These are phyloP conservation scores for Puffinus mauretanicus DNA, from an alignment of 2,113 vertebrate species.

Conservation along the genomic window DNA sequence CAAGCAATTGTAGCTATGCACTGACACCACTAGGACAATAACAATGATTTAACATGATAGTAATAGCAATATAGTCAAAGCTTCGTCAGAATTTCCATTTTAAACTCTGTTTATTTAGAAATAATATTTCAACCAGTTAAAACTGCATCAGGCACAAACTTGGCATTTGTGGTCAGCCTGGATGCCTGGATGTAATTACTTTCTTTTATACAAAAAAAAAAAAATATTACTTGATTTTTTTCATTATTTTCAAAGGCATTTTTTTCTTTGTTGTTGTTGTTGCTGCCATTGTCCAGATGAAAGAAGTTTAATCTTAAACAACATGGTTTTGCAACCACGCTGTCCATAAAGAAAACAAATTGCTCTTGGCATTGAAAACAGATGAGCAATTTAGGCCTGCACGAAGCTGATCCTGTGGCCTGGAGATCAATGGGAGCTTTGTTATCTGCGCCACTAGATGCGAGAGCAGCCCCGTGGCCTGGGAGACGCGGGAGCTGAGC, in stretches of 20 bases:
- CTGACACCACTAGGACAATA: slow-evolving; percentile 30
- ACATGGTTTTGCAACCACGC: slow-evolving; percentile 6
- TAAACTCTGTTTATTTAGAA: slow-evolving; percentile 62
- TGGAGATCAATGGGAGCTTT: slow-evolving; percentile 17
- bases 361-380: slow-evolving; percentile 37
- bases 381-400: slow-evolving; percentile 27
- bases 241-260: slow-evolving; percentile 39
- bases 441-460: not conserved
- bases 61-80: slow-evolving; percentile 20
- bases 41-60: slow-evolving; percentile 24
- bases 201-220: not conserved
- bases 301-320: slow-evolving; percentile 43
- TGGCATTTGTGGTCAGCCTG: slow-evolving; percentile 29
- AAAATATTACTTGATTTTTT: not conserved
- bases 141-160: slow-evolving; percentile 44
- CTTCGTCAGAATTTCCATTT: slow-evolving; percentile 57
- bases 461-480: accelerated
- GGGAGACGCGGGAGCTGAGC: not conserved
- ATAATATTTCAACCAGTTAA: slow-evolving; percentile 57
- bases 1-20: not conserved
- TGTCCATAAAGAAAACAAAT: slow-evolving; percentile 47
- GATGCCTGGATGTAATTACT: slow-evolving; percentile 56
- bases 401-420: not conserved
- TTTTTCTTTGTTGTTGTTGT: not conserved
- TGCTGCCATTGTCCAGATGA: slow-evolving; percentile 45